These are phyloP conservation scores for Lacerta agilis DNA, from an alignment of 2,797 vertebrate genomes.

Conservation along the genomic window DNA sequence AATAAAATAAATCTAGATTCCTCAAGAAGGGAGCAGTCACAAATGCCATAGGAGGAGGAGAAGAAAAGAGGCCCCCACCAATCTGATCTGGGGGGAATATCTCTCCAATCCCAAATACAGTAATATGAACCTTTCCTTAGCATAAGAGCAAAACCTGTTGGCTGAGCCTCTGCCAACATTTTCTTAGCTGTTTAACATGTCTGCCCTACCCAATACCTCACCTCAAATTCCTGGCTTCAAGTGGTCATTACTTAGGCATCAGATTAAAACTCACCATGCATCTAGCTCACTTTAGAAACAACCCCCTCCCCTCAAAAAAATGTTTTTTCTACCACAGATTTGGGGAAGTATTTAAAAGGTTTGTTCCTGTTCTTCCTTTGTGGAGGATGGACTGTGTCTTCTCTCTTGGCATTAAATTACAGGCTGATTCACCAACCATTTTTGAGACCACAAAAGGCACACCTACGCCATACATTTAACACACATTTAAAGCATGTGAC, in stretches of 20 bases:
- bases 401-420: not conserved
- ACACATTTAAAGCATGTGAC: too few species aligned
- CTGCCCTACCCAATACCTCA: not conserved
- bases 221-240: constrained; percentile 12
- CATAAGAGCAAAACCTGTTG: not conserved
- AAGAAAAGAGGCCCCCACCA: not conserved
- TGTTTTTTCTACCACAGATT: not conserved
- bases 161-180: not conserved
- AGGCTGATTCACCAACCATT: not conserved
- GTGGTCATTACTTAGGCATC: not conserved
- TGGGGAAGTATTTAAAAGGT: not conserved
- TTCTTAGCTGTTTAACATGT: not conserved
- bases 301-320: not conserved
- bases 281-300: not conserved
- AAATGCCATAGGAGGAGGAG: not conserved
- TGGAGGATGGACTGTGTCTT: not conserved
- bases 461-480: too few species aligned
- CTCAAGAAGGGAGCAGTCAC: not conserved
- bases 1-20: not conserved
- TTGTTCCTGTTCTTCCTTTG: not conserved
- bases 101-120: not conserved
- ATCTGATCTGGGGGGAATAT: not conserved
- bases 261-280: not conserved
- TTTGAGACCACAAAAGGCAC: not conserved
- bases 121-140: not conserved